These are phyloP conservation scores for Penaeus japonicus DNA, from an alignment of 1,140 invertebrate species.

Conservation along the genomic window DNA sequence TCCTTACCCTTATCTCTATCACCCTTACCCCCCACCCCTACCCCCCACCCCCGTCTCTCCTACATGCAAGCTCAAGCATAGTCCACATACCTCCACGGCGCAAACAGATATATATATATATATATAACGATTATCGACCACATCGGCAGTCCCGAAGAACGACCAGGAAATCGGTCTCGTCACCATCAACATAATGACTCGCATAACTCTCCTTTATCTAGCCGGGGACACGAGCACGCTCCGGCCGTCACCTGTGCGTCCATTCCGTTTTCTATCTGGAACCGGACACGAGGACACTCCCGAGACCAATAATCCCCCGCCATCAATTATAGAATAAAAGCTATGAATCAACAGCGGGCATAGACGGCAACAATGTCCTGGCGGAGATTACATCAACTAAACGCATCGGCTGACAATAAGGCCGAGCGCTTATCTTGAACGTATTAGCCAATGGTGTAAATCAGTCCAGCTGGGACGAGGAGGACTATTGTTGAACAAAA, in stretches of 20 bases:
- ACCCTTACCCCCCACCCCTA: neutral
- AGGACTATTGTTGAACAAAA: slow-evolving; percentile 43
- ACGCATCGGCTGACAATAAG: slow-evolving; percentile 33
- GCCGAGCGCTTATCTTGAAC: slow-evolving; percentile 35
- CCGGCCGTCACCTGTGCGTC: too few relatives aligned
- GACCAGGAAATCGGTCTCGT: too few relatives aligned
- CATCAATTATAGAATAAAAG: slow-evolving; percentile 41
- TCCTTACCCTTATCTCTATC: neutral
- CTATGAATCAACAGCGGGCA: slow-evolving; percentile 23
- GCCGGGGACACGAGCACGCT: too few relatives aligned
- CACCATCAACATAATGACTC: too few relatives aligned
- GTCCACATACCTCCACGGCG: neutral
- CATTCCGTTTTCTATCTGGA: too few relatives aligned
- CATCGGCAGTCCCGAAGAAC: too few relatives aligned
- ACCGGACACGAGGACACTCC: neutral
- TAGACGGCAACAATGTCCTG: slow-evolving; percentile 41
- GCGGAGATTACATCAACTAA: slow-evolving; percentile 48
- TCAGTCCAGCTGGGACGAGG: slow-evolving; percentile 19
- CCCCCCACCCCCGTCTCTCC: neutral
- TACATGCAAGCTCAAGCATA: neutral
- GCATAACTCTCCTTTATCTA: too few relatives aligned
- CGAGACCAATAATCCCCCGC: neutral
- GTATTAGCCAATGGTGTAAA: slow-evolving; percentile 50
- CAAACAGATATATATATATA: slow-evolving; percentile 1
- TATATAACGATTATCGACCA: too few relatives aligned